A percentile compares a stretch with the other conserved stretches of the same genome.
Evolutionary conservation across 2,888 invertebrate genomes (phyloP).

Genomic region (Opisthograptis luteolata): DNA sequence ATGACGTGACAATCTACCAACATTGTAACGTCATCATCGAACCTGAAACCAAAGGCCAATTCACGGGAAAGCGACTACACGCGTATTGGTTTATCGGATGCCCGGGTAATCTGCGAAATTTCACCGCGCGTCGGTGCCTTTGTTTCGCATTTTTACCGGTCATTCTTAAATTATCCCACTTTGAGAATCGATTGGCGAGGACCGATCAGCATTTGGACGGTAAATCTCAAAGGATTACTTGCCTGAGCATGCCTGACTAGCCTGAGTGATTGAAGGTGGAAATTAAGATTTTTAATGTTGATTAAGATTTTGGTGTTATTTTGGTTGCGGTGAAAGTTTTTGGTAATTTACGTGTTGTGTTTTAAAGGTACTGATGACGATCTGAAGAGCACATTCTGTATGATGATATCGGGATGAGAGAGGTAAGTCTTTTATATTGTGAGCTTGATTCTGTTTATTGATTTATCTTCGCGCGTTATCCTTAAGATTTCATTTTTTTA

Average conservation of each 20-base stretch:
- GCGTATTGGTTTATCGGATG: conserved; percentile 81
- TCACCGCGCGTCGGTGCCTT: conserved; percentile 66
- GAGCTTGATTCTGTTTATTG: too few relatives aligned
- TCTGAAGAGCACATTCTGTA: conserved; percentile 24
- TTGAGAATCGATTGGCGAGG: conserved; percentile 68
- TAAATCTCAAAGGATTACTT: conserved; percentile 68
- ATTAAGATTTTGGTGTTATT: conserved; percentile 45
- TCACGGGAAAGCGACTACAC: conserved; percentile 52
- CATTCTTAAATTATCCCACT: conserved; percentile 73
- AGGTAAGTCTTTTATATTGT: conserved; percentile 43
- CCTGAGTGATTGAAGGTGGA: conserved; percentile 52
- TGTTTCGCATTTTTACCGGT: conserved; percentile 65
- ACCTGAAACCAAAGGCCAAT: conserved; percentile 49
- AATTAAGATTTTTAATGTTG: conserved; percentile 41
- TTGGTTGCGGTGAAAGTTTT: conserved; percentile 15
- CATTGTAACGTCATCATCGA: too few relatives aligned
- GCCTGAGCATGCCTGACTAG: conserved; percentile 45
- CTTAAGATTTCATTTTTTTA: too few relatives aligned
- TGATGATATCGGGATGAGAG: conserved; percentile 52
- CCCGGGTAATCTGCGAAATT: conserved; percentile 78
- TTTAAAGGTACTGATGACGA: conserved; percentile 43
- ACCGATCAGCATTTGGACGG: conserved; percentile 74
- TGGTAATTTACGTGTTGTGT: conserved; percentile 17
- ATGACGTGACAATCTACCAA: too few relatives aligned
- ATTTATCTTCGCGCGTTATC: too few relatives aligned